Evolutionary conservation across 2,113 vertebrate species (phyloP).

Genomic region (Bettongia penicillata): DNA sequence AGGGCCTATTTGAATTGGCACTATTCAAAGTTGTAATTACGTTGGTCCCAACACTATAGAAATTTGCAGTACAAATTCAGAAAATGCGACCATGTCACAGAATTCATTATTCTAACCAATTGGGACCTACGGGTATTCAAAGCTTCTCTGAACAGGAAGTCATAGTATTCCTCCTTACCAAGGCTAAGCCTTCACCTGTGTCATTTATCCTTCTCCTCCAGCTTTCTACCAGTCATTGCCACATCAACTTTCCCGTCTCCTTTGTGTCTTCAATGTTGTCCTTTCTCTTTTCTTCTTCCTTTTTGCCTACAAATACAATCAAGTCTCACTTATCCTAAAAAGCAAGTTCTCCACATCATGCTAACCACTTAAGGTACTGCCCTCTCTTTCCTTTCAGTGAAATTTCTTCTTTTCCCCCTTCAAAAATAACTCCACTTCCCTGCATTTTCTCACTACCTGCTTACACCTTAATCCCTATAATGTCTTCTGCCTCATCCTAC

Average conservation of each 20-base stretch:
- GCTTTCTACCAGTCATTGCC: neutral
- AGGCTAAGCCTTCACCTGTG: neutral
- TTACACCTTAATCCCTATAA: neutral
- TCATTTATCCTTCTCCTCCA: neutral
- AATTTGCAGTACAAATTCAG: neutral
- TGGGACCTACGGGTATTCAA: neutral
- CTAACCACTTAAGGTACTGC: neutral
- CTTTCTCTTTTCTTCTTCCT: neutral
- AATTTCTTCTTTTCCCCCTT: neutral
- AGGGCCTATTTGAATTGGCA: neutral
- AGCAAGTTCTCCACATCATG: neutral
- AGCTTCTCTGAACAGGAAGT: constrained; percentile 12
- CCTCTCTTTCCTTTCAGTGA: neutral
- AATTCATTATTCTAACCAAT: neutral
- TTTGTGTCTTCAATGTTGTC: neutral
- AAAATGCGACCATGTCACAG: neutral
- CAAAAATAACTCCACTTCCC: neutral
- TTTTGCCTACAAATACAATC: neutral
- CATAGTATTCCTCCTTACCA: neutral
- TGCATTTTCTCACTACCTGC: neutral
- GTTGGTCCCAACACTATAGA: neutral
- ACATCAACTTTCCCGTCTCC: neutral
- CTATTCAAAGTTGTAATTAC: neutral
- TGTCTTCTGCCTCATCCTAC: neutral
- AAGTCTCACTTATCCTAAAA: constrained; percentile 8